Conservation (phyloP, 2,888 invertebrate species). For the Acronicta alni region DNA sequence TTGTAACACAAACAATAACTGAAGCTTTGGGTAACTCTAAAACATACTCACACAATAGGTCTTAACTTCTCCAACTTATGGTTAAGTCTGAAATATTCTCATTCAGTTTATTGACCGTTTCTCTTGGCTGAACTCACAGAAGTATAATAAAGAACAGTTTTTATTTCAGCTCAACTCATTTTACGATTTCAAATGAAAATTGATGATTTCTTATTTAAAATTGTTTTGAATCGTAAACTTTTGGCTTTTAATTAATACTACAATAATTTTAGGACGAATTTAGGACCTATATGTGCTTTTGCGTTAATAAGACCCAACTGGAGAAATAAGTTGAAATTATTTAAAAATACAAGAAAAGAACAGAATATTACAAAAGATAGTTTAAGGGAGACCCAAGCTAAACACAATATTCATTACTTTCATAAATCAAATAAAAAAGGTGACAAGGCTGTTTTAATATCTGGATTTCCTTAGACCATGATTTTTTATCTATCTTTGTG, state of each 20-base stretch:
- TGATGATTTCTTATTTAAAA: conserved; percentile 13
- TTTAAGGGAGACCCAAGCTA: no score
- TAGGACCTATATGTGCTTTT: not conserved
- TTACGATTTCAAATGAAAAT: conserved; percentile 29
- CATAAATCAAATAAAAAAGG: no score
- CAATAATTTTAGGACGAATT: not conserved
- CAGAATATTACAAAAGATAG: no score
- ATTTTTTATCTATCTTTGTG: no score
- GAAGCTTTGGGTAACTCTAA: not conserved
- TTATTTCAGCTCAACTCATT: conserved; percentile 36
- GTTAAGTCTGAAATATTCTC: conserved; percentile 29
- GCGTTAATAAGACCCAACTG: no score
- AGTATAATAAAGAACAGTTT: conserved; percentile 35
- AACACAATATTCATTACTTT: no score
- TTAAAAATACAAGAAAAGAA: no score
- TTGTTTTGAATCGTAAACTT: conserved; percentile 9
- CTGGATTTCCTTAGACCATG: no score
- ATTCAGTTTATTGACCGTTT: conserved; percentile 33
- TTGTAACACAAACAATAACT: not conserved
- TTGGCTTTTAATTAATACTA: conserved; percentile 3
- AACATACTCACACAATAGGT: conserved; percentile 30
- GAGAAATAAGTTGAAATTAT: no score
- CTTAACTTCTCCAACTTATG: conserved; percentile 35
- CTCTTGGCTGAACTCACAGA: conserved; percentile 15
- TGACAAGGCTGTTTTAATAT: no score